These are phyloP conservation scores for Drosophila subpulchrella DNA, from an alignment of 1,140 invertebrate genomes.

Conservation along the genomic window DNA sequence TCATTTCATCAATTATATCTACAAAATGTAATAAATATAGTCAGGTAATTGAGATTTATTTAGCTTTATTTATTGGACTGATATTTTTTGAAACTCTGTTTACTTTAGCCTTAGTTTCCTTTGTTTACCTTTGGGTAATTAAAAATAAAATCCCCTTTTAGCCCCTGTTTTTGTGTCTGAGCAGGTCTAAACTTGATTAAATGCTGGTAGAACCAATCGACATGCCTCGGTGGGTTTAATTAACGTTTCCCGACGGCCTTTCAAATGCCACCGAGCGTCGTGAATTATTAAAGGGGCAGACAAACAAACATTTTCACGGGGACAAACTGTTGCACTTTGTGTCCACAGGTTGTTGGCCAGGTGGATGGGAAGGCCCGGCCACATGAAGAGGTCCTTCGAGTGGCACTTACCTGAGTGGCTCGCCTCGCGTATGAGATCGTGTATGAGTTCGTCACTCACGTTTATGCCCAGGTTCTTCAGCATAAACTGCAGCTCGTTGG, in stretches of 20 bases:
- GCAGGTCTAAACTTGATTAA: conserved; percentile 33
- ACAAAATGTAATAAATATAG: too few species aligned
- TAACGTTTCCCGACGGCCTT: conserved; percentile 26
- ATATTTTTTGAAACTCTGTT: background rate
- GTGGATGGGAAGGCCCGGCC: background rate
- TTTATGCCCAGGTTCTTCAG: conserved; percentile 90
- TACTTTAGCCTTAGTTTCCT: background rate
- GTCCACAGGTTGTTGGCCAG: conserved; percentile 32
- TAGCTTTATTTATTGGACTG: background rate
- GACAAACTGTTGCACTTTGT: conserved; percentile 60
- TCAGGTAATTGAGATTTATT: too few species aligned
- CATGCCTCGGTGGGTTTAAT: conserved; percentile 38
- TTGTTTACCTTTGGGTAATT: conserved; percentile 19
- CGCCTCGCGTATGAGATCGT: conserved; percentile 89
- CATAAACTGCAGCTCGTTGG: conserved; percentile 90
- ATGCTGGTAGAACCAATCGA: conserved; percentile 20
- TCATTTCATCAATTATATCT: too few species aligned
- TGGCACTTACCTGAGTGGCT: conserved; percentile 87
- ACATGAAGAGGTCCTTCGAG: conserved; percentile 36
- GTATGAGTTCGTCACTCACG: conserved; percentile 89
- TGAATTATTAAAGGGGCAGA: conserved; percentile 42
- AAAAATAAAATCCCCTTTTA: conserved; percentile 7
- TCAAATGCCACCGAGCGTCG: conserved; percentile 1
- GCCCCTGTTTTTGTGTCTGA: background rate
- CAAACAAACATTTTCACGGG: conserved; percentile 19